Conservation (phyloP, 1,140 invertebrate genomes). For the Scaptomyza montana region DNA sequence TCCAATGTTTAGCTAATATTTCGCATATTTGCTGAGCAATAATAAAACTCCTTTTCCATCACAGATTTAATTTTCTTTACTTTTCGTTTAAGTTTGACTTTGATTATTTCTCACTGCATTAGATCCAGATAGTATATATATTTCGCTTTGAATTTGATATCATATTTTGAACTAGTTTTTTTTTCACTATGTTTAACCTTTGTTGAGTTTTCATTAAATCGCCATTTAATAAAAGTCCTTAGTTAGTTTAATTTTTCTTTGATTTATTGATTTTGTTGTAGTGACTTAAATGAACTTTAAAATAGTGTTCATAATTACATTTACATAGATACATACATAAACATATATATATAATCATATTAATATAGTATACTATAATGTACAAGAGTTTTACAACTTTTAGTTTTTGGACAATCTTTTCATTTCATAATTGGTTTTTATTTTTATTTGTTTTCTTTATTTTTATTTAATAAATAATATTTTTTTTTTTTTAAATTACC, state of each 20-base stretch:
- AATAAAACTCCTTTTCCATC: no score
- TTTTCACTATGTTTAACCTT: no score
- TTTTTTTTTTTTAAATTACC: conserved; percentile 52
- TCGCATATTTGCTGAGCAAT: no score
- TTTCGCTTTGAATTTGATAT: no score
- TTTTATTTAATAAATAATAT: conserved; percentile 74
- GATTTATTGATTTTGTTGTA: conserved; percentile 78
- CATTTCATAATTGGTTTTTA: conserved; percentile 68
- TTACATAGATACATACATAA: conserved; percentile 60
- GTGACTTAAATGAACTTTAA: conserved; percentile 81
- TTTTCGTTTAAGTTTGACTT: no score
- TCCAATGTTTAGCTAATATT: not conserved
- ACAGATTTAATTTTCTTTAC: no score
- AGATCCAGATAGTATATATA: no score
- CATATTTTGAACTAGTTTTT: no score
- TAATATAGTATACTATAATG: conserved; percentile 39
- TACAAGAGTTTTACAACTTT: conserved; percentile 80
- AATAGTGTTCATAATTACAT: conserved; percentile 70
- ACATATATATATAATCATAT: conserved; percentile 44
- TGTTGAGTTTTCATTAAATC: no score
- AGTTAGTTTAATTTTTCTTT: conserved; percentile 61
- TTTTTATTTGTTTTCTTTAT: conserved; percentile 1
- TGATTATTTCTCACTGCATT: no score
- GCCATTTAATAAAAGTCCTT: conserved; percentile 21
- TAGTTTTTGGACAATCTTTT: conserved; percentile 82